A percentile compares a stretch with the other conserved stretches of the same genome.
Conservation (phyloP, 2,113 vertebrate genomes). For the Recurvirostra avosetta region DNA sequence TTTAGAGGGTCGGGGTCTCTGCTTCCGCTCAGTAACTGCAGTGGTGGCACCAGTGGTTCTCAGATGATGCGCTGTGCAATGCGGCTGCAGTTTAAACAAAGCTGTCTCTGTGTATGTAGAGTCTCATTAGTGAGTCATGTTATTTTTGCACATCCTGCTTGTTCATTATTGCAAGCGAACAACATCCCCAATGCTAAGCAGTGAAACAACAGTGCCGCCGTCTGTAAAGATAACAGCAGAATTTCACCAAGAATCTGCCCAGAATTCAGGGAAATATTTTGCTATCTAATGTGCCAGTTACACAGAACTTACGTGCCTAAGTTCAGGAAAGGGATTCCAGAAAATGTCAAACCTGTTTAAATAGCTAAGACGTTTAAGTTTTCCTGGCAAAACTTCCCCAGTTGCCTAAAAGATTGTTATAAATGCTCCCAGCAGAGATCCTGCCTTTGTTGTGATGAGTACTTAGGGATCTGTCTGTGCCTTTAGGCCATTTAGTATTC, state of each 20-base stretch:
- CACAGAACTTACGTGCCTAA: neutral
- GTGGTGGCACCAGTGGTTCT: neutral
- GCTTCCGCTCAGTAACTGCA: neutral
- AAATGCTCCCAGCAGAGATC: neutral
- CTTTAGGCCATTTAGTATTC: neutral
- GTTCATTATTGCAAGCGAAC: neutral
- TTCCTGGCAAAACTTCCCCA: neutral
- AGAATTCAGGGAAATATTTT: neutral
- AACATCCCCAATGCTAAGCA: neutral
- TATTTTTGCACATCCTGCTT: neutral
- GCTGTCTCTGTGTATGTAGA: neutral
- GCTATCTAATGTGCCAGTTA: neutral
- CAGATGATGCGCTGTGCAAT: accelerated
- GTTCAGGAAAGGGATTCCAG: neutral
- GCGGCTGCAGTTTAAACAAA: neutral
- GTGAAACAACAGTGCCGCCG: neutral
- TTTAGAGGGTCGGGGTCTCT: neutral
- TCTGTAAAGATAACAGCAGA: neutral
- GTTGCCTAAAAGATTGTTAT: neutral
- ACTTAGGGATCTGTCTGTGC: neutral
- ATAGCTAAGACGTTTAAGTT: slow-evolving; percentile 37
- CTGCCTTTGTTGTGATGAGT: neutral
- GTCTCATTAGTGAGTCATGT: neutral
- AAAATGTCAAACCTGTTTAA: slow-evolving; percentile 51
- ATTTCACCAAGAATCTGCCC: neutral